Base-by-base conservation (phyloP, 35 echinoderm and acorn worm species). In the Patiria miniata region DNA sequence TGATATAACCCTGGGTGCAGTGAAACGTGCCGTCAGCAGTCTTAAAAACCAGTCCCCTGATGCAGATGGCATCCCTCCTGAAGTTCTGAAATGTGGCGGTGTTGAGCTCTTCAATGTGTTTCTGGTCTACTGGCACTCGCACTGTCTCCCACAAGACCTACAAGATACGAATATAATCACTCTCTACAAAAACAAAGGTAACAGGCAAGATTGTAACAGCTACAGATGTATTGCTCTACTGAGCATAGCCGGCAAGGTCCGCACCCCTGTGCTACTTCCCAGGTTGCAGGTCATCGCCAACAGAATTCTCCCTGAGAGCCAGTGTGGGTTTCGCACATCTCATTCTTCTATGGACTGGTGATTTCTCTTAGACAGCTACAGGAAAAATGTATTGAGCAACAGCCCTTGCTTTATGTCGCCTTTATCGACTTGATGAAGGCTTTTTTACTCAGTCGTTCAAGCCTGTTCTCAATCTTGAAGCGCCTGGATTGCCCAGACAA, bases 391-490 rank as follows among this genome's bases (percentile, higher is more conserved):
- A 22, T 79, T 42, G 36, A 34, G n/a, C 78, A 79, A 47, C 34
- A 79, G 34, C 2, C 22, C 8, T 8, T 22, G 15, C 78, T 79
- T 21, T 37, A 79, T 22, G 40, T 42, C 36, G 8, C 37, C 78
- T 79, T 79, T 79, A 79, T 79, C 36, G 78, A 79, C 34, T 79
- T 79, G 32, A 79, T 33, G 4, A 37, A 79, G 78, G 78, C 78
- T 18, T 34, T 37, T 79, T 40, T 5, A 12, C 23, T 79, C 15
- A 79, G 78, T 37, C 78, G 36, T 32, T 79, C 78, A 79, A 33
- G 78, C 78, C 2, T 79, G 30, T 79, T 79, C 21, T 9, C 78
- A 0, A 79, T 79, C 78, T 79, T 39, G 2, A 79, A 14, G 78
- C 34, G 78, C 78, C 36, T 79, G 36, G 78, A 8, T 1, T 79